These are phyloP conservation scores for Smutsia gigantea DNA, from an alignment of 2,797 vertebrate species.

Conservation along the genomic window DNA sequence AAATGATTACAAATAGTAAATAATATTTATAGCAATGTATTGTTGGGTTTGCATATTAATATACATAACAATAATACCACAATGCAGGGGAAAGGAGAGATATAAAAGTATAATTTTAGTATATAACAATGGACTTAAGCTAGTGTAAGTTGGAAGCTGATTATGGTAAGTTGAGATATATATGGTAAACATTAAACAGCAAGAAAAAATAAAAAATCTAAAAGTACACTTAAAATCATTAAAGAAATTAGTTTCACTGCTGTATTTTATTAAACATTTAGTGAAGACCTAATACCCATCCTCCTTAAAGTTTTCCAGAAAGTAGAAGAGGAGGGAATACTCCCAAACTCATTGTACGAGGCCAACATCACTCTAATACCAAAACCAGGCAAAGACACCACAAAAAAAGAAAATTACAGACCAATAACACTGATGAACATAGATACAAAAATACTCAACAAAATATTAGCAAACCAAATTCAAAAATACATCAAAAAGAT, in stretches of 20 bases:
- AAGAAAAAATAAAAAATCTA: neutral
- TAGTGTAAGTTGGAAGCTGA: neutral
- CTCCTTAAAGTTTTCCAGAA: no score
- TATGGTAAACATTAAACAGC: neutral
- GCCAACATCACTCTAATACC: no score
- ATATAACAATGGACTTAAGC: neutral
- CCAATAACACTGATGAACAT: no score
- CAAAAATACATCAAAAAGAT: no score
- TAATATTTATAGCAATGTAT: neutral
- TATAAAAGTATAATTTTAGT: neutral
- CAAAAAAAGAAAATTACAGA: no score
- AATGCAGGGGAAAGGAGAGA: neutral
- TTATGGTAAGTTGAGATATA: neutral
- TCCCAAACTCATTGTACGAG: no score
- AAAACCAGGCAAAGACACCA: no score
- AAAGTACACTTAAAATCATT: neutral
- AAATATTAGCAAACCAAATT: no score
- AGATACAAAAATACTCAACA: no score
- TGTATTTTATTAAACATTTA: no score
- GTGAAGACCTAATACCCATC: no score
- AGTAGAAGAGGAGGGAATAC: no score
- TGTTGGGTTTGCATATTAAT: neutral
- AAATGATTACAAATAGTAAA: neutral
- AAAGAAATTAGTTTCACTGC: neutral
- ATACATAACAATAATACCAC: neutral